Conservation (phyloP, 2,113 vertebrate genomes). For the Genyomyrus donnyi region DNA sequence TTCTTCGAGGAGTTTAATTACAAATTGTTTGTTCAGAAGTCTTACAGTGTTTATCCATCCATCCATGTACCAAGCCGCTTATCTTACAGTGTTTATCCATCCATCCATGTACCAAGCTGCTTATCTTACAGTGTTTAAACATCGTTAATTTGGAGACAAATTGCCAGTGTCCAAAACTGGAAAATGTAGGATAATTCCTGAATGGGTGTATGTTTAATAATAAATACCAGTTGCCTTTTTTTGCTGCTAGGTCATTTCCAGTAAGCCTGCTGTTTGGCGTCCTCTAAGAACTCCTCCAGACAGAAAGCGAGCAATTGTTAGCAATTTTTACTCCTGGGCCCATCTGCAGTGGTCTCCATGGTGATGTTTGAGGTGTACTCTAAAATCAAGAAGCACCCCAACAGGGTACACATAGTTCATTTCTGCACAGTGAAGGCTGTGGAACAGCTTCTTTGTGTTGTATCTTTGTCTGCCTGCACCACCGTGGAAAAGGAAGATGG, state of each 20-base stretch:
- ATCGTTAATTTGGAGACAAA: neutral
- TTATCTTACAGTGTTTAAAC: neutral
- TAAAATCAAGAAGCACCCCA: conserved; percentile 41
- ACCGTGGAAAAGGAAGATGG: neutral
- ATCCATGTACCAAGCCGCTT: no score
- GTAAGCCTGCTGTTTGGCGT: conserved; percentile 43
- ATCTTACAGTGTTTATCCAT: no score
- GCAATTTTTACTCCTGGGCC: conserved; percentile 58
- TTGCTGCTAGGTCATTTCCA: conserved; percentile 12
- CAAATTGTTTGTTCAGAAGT: neutral
- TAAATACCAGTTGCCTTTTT: conserved; percentile 26
- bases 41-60: neutral
- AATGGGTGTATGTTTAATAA: neutral
- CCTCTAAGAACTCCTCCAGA: conserved; percentile 46
- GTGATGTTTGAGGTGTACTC: conserved; percentile 57
- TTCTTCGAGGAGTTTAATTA: neutral
- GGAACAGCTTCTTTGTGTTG: neutral
- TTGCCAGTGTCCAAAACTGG: neutral
- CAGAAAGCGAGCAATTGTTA: conserved; percentile 57
- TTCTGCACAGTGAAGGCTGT: conserved; percentile 7
- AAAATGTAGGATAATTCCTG: neutral
- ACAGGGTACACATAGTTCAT: conserved; percentile 36
- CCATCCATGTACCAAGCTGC: no score
- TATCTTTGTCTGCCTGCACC: neutral
- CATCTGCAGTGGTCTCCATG: conserved; percentile 62